Evolutionary conservation across 2,888 invertebrate genomes (phyloP).

Genomic region (Drosophila parthenogenetica): DNA sequence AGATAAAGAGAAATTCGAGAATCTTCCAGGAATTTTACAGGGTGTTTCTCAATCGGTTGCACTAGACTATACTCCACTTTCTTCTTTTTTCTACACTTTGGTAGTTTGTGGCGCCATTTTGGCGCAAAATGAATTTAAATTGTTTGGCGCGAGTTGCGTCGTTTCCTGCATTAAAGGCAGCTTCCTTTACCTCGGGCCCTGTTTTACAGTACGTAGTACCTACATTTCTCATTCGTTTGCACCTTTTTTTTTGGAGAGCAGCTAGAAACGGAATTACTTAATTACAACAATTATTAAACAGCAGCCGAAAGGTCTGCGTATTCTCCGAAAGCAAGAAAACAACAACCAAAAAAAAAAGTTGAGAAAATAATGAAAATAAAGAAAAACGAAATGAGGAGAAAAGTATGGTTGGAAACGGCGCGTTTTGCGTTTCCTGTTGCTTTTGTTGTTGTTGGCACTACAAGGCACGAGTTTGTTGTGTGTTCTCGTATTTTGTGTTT

Average conservation of each 20-base stretch:
- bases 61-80: too few relatives aligned
- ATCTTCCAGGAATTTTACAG: too few relatives aligned
- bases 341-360: background rate
- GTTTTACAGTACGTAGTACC: background rate
- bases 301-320: conserved; percentile 65
- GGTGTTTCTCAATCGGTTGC: too few relatives aligned
- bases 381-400: conserved; percentile 17
- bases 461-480: conserved; percentile 35
- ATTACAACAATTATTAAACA: conserved; percentile 82
- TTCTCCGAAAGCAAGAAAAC: conserved; percentile 18
- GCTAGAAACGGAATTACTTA: conserved; percentile 78
- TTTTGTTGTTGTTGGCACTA: conserved; percentile 29
- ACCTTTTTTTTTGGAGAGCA: conserved; percentile 45
- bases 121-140: conserved; percentile 80
- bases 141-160: conserved; percentile 64
- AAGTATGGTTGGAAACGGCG: conserved; percentile 30
- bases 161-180: conserved; percentile 71
- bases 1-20: too few relatives aligned
- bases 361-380: conserved; percentile 3
- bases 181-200: conserved; percentile 50
- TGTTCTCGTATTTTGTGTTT: conserved; percentile 22
- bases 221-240: conserved; percentile 38
- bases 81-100: conserved; percentile 39
- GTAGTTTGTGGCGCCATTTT: conserved; percentile 80
- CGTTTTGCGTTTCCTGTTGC: conserved; percentile 56